phyloP scores from a whole-genome alignment of 2,888 invertebrate species.

The Amiota minor region DNA sequence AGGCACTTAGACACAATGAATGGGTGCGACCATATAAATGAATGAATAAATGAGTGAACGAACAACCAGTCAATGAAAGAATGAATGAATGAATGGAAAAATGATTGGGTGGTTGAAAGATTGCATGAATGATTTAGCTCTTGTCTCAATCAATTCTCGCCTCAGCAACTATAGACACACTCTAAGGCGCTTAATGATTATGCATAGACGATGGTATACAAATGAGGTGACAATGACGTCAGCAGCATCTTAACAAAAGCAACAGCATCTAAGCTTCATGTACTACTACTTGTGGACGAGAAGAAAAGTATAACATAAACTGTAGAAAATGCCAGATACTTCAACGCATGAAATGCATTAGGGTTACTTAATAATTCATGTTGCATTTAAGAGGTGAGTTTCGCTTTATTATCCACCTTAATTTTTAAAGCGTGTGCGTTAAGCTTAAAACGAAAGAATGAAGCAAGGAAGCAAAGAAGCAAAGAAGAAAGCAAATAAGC shows the following conservation, averaged over 20 bases:
- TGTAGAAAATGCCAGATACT: slow-evolving; percentile 40
- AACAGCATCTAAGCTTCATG: neutral
- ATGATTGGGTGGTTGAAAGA: neutral
- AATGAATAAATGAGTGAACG: neutral
- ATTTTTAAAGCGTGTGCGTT: too few relatives aligned
- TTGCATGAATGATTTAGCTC: neutral
- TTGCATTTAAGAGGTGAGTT: slow-evolving; percentile 13
- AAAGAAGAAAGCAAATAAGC: neutral
- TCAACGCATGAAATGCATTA: slow-evolving; percentile 63
- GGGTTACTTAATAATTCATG: slow-evolving; percentile 58
- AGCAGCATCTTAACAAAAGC: neutral
- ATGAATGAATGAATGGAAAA: neutral
- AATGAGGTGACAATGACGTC: neutral
- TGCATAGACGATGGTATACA: slow-evolving; percentile 7
- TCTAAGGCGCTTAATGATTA: slow-evolving; percentile 3
- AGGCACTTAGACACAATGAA: too few relatives aligned
- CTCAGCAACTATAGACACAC: neutral
- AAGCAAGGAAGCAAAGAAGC: neutral
- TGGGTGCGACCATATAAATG: too few relatives aligned
- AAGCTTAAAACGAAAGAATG: neutral
- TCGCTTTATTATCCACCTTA: too few relatives aligned
- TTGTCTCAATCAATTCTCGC: slow-evolving; percentile 15
- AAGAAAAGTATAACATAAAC: slow-evolving; percentile 4
- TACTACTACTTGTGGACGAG: neutral
- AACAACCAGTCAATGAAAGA: neutral